Percentiles rank a stretch among this genome's conserved stretches.
These are phyloP conservation scores for Hydroisotoma schaefferi DNA, from an alignment of 2,888 invertebrate species.

Conservation along the genomic window DNA sequence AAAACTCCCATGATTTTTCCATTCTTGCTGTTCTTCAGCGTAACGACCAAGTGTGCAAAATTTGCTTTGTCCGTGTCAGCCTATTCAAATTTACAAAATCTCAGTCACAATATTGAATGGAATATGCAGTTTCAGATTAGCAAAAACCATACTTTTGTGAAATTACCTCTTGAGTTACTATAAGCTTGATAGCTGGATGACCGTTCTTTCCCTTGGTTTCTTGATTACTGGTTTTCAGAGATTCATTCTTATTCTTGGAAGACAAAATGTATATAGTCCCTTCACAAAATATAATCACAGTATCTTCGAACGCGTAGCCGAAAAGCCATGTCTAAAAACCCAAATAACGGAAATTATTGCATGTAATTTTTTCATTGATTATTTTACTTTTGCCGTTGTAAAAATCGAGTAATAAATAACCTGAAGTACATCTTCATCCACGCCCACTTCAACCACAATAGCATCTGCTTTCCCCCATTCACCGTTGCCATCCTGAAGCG, in stretches of 20 bases:
- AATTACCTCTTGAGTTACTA: conserved; percentile 80
- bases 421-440: conserved; percentile 92
- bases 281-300: conserved; percentile 84
- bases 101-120: no score
- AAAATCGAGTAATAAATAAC: no score
- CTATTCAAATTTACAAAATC: no score
- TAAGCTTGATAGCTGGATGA: conserved; percentile 77
- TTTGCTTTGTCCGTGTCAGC: conserved; percentile 85
- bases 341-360: no score
- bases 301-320: conserved; percentile 94
- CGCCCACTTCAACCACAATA: conserved; percentile 84
- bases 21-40: conserved; percentile 80
- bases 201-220: conserved; percentile 81
- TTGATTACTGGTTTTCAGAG: conserved; percentile 82
- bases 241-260: conserved; percentile 97
- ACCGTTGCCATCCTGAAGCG: conserved; percentile 51
- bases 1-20: conserved; percentile 88
- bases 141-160: no score
- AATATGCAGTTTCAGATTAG: no score
- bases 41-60: conserved; percentile 66
- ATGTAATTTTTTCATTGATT: no score
- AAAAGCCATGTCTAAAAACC: conserved; percentile 83
- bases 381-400: background rate
- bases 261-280: conserved; percentile 83
- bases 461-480: conserved; percentile 82